Evolutionary conservation across 2,113 vertebrate species (phyloP).

Genomic region (Eudorcas thomsonii): DNA sequence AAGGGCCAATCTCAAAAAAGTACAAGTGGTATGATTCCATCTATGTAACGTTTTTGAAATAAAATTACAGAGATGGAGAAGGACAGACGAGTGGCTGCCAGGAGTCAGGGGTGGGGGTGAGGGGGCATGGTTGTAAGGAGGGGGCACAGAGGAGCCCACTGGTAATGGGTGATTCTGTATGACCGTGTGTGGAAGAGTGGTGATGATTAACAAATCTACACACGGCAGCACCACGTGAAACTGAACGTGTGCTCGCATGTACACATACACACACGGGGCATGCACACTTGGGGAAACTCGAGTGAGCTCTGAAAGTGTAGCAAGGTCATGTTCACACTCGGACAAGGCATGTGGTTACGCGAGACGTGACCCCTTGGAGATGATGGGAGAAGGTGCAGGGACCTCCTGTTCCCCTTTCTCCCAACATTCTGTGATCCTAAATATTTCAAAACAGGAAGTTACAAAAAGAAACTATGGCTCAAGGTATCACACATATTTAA

Average conservation of each 20-base stretch:
- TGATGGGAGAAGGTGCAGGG: neutral
- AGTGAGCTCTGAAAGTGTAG: neutral
- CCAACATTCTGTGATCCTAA: neutral
- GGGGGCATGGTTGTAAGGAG: too few species aligned
- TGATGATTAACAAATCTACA: neutral
- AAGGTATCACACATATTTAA: neutral
- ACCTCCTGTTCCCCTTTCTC: neutral
- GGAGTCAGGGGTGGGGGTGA: neutral
- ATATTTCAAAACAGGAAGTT: neutral
- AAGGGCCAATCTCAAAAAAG: neutral
- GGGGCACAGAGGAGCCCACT: fast-evolving
- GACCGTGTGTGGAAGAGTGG: neutral
- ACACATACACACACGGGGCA: neutral
- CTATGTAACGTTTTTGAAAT: neutral
- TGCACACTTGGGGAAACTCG: fast-evolving
- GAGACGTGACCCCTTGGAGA: neutral
- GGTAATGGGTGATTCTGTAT: neutral
- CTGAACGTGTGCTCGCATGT: neutral
- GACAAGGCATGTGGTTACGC: fast-evolving
- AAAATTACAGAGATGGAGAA: too few species aligned
- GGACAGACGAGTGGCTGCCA: too few species aligned
- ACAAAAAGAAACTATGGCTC: neutral
- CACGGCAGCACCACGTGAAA: fast-evolving
- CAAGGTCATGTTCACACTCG: neutral
- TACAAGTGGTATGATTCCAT: too few species aligned